These are phyloP conservation scores for Falco peregrinus DNA, from an alignment of 2,797 vertebrate genomes.

Conservation along the genomic window DNA sequence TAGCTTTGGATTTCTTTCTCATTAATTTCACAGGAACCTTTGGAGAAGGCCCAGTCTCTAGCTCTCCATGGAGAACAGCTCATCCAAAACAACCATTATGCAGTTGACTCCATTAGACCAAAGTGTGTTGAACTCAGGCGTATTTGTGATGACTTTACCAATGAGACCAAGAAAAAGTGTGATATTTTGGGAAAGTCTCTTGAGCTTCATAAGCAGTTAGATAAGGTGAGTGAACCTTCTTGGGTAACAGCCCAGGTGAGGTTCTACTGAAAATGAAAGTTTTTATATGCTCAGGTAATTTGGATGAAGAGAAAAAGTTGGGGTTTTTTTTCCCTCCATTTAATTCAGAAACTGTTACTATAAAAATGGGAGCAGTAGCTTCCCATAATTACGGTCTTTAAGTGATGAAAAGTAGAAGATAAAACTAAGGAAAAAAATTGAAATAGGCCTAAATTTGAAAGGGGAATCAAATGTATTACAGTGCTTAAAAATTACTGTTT, in stretches of 20 bases:
- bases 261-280: not conserved
- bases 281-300: not conserved
- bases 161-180: constrained; percentile 89
- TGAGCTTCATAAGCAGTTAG: constrained; percentile 86
- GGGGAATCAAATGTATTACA: not conserved
- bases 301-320: not conserved
- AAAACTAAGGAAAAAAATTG: not conserved
- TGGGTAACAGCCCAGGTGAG: not conserved
- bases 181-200: constrained; percentile 89
- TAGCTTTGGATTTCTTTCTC: not conserved
- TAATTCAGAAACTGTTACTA: not conserved
- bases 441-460: not conserved
- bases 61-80: constrained; percentile 90
- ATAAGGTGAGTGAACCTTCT: constrained; percentile 81
- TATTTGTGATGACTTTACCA: constrained; percentile 91
- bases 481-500: not conserved
- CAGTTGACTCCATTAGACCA: constrained; percentile 90
- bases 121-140: constrained; percentile 91
- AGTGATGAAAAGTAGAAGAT: not conserved
- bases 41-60: constrained; percentile 90
- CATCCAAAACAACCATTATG: constrained; percentile 94
- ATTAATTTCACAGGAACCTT: constrained; percentile 75
- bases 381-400: not conserved
- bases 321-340: not conserved
- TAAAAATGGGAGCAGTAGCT: not conserved